Percentiles rank a stretch among this genome's conserved stretches.
phyloP scores from a whole-genome alignment of 1,140 invertebrate species.

The Bombus superbus region DNA sequence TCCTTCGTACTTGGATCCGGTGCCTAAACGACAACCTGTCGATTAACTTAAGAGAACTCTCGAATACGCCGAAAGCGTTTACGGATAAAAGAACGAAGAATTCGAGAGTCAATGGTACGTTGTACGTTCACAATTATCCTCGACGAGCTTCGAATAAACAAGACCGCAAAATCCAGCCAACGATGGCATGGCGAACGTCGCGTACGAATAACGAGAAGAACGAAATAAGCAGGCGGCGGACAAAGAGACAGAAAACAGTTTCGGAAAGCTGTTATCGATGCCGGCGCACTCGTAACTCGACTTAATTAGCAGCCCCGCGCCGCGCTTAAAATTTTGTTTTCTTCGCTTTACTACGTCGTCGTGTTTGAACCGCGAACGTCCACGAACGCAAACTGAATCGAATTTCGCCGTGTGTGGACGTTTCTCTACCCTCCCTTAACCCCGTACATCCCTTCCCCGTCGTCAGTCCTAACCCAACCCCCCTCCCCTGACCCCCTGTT shows the following conservation, averaged over 20 bases:
- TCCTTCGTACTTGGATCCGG: too few relatives aligned
- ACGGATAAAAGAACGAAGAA: not conserved
- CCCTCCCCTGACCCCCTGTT: not conserved
- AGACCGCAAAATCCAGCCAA: not conserved
- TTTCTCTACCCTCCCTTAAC: slow-evolving; percentile 13
- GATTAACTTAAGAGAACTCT: not conserved
- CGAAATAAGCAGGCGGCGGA: not conserved
- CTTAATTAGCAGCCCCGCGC: slow-evolving; percentile 19
- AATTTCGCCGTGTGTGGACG: slow-evolving; percentile 44
- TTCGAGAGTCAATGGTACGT: not conserved
- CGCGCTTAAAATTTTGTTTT: not conserved
- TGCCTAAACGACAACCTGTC: not conserved
- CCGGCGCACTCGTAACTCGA: slow-evolving; percentile 56
- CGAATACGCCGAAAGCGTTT: not conserved
- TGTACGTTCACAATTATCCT: not conserved
- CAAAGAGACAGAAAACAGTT: not conserved
- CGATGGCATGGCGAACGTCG: not conserved
- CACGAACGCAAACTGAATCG: slow-evolving; percentile 47
- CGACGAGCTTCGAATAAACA: not conserved
- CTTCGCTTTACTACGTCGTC: not conserved
- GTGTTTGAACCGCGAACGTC: slow-evolving; percentile 31
- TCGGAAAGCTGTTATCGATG: slow-evolving; percentile 35
- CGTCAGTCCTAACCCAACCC: slow-evolving; percentile 47
- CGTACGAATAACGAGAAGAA: not conserved
- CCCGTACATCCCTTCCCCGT: slow-evolving; percentile 39